Evolutionary conservation across 2,888 invertebrate genomes (phyloP).

Genomic region (Ormyrus labotus): DNA sequence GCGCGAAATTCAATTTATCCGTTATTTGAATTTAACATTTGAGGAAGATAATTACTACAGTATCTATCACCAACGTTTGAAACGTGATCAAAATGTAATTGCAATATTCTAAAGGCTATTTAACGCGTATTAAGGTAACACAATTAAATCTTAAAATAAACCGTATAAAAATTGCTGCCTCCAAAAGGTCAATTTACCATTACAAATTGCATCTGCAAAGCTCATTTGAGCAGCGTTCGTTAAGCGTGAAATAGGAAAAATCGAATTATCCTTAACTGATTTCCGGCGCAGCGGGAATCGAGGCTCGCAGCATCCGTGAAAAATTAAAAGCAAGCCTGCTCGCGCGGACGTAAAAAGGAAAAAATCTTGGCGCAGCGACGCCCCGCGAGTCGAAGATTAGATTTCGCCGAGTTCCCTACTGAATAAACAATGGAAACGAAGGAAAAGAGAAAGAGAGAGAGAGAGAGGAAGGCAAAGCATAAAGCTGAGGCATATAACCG

Average conservation of each 20-base stretch:
- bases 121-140: too few relatives aligned
- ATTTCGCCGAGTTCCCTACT: conserved; percentile 33
- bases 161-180: too few relatives aligned
- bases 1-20: too few relatives aligned
- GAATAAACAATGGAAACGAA: conserved; percentile 43
- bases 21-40: too few relatives aligned
- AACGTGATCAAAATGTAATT: too few relatives aligned
- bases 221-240: not conserved
- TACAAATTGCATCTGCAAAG: too few relatives aligned
- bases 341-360: not conserved
- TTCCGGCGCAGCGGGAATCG: not conserved
- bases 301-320: conserved; percentile 9
- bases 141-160: too few relatives aligned
- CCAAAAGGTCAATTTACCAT: too few relatives aligned
- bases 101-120: too few relatives aligned
- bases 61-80: too few relatives aligned
- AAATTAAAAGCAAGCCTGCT: conserved; percentile 24
- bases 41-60: too few relatives aligned
- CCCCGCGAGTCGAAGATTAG: conserved; percentile 31
- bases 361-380: conserved; percentile 20
- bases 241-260: conserved; percentile 4
- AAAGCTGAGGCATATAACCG: conserved; percentile 44
- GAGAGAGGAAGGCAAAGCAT: not conserved
- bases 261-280: conserved; percentile 27
- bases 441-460: too few relatives aligned